Evolutionary conservation across 1,140 invertebrate species (phyloP).

Genomic region (Tetramorium simillimum): DNA sequence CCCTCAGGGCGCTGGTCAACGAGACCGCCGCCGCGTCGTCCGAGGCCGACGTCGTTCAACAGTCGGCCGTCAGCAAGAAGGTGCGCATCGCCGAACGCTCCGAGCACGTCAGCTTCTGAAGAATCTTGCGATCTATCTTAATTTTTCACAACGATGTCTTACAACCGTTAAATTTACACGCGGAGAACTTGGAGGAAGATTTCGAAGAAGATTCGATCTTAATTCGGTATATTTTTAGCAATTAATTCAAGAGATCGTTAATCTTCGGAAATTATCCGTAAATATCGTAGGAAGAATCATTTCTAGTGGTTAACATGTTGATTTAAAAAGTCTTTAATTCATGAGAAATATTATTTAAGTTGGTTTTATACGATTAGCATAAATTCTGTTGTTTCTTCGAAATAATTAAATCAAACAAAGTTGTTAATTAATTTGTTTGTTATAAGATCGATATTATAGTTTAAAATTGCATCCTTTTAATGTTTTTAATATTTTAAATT

Average conservation of each 20-base stretch:
- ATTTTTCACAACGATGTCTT: slow-evolving; percentile 28
- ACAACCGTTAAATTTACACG: neutral
- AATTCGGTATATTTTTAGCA: neutral
- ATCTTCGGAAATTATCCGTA: neutral
- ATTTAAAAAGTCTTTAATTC: neutral
- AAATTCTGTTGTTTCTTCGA: neutral
- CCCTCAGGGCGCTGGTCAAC: slow-evolving; percentile 82
- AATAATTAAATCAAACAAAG: neutral
- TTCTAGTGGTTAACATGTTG: neutral
- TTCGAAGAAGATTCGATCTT: neutral
- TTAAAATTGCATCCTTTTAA: neutral
- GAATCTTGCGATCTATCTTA: neutral
- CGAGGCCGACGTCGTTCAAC: slow-evolving; percentile 60
- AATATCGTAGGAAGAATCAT: neutral
- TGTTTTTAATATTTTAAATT: neutral
- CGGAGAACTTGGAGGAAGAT: too few relatives aligned
- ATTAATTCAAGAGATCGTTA: neutral
- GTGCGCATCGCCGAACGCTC: slow-evolving; percentile 65
- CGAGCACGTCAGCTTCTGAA: slow-evolving; percentile 79
- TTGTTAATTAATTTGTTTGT: neutral
- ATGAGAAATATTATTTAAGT: neutral
- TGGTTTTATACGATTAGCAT: neutral
- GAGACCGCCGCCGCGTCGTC: slow-evolving; percentile 73
- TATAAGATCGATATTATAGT: neutral
- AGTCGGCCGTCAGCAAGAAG: slow-evolving; percentile 69